These are phyloP conservation scores for Dendrocopos noguchii DNA, from an alignment of 2,113 vertebrate species.

Conservation along the genomic window DNA sequence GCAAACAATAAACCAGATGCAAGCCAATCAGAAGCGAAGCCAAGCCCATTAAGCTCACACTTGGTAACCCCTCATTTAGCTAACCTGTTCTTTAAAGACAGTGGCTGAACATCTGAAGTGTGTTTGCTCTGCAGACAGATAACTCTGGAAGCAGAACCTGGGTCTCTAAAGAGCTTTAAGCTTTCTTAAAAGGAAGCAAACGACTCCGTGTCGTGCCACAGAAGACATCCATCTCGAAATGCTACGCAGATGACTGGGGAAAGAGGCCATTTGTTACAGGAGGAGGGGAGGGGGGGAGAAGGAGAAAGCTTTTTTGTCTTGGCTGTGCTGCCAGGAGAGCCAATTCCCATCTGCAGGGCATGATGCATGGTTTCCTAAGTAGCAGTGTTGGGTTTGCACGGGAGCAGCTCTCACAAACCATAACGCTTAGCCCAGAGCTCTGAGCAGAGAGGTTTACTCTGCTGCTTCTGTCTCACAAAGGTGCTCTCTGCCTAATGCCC, in stretches of 20 bases:
- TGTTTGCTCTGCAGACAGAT: slow-evolving; percentile 11
- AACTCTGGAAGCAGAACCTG: neutral
- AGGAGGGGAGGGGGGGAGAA: neutral
- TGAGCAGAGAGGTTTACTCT: neutral
- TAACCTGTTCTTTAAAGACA: neutral
- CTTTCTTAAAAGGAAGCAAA: slow-evolving; percentile 47
- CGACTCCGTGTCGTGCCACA: neutral
- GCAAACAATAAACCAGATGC: neutral
- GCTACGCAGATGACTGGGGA: slow-evolving; percentile 37
- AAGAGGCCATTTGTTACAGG: slow-evolving; percentile 38
- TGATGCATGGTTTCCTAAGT: slow-evolving; percentile 51
- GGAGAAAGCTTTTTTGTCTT: neutral
- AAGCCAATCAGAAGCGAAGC: neutral
- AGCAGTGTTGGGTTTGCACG: neutral
- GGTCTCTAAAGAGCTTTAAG: slow-evolving; percentile 40
- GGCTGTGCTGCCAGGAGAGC: slow-evolving; percentile 22
- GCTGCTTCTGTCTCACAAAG: neutral
- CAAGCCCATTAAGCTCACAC: neutral
- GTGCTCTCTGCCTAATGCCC: neutral
- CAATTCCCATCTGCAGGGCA: slow-evolving; percentile 42
- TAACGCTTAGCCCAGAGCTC: neutral
- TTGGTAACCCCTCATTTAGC: slow-evolving; percentile 1
- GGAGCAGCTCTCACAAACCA: slow-evolving; percentile 38
- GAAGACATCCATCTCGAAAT: slow-evolving; percentile 54
- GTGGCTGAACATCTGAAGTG: slow-evolving; percentile 2